A percentile compares a stretch with the other conserved stretches of the same genome.
Evolutionary conservation across 1,140 invertebrate species (phyloP).

Genomic region (Lysiphlebus fabarum): DNA sequence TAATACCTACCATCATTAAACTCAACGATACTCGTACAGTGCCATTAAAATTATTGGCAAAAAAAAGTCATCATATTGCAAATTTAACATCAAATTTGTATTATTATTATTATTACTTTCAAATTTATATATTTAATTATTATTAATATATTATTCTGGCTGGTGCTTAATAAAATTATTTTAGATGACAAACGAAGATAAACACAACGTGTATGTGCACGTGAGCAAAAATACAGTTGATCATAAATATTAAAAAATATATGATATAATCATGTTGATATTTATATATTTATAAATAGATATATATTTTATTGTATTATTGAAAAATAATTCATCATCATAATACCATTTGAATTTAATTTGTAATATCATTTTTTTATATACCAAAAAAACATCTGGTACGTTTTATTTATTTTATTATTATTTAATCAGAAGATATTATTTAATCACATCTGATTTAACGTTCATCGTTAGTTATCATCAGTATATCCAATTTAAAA

Average conservation of each 20-base stretch:
- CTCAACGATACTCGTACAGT: constrained; percentile 39
- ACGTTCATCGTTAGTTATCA: constrained; percentile 43
- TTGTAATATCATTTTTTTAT: constrained; percentile 42
- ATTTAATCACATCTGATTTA: constrained; percentile 47
- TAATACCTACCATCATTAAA: constrained; percentile 52
- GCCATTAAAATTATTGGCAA: constrained; percentile 29
- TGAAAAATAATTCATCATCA: constrained; percentile 49
- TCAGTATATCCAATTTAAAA: constrained; percentile 39
- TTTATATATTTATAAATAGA: constrained; percentile 9
- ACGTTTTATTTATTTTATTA: constrained; percentile 52
- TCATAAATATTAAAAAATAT: constrained; percentile 48
- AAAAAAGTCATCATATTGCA: constrained; percentile 44
- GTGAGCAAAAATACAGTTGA: constrained; percentile 49
- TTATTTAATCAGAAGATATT: constrained; percentile 48
- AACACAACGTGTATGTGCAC: constrained; percentile 33
- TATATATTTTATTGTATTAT: constrained; percentile 6
- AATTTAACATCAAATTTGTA: constrained; percentile 54
- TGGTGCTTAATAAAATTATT: constrained; percentile 52
- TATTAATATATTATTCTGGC: constrained; percentile 34
- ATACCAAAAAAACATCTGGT: constrained; percentile 48
- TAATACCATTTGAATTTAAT: constrained; percentile 47
- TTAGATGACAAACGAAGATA: constrained; percentile 52
- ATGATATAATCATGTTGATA: constrained; percentile 51
- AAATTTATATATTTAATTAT: constrained; percentile 8
- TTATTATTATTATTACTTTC: constrained; percentile 32